These are phyloP conservation scores for Furnarius figulus DNA, from an alignment of 2,113 vertebrate species.

Conservation along the genomic window DNA sequence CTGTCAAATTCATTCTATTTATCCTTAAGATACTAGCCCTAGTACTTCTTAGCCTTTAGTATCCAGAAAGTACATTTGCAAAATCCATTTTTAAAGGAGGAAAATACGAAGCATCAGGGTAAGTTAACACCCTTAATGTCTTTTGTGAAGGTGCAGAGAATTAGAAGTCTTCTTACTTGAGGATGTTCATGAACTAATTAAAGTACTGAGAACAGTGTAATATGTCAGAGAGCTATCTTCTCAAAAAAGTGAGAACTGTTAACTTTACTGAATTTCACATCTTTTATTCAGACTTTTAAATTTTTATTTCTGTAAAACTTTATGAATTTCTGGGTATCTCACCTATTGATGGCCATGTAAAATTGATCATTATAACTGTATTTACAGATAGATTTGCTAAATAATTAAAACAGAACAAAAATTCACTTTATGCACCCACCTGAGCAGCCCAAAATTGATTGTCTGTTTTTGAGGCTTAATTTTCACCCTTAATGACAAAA, in stretches of 20 bases:
- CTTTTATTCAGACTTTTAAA: background rate
- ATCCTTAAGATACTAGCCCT: background rate
- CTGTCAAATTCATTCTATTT: background rate
- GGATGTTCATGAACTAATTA: background rate
- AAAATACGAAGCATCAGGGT: background rate
- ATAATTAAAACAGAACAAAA: background rate
- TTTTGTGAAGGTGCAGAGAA: background rate
- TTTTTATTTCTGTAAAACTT: background rate
- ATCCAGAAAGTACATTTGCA: background rate
- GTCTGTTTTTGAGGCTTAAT: background rate
- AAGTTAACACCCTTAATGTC: background rate
- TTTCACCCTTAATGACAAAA: background rate
- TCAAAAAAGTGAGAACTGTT: background rate
- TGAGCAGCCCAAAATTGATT: background rate
- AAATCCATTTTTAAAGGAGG: background rate
- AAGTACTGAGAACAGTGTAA: background rate
- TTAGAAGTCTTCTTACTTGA: background rate
- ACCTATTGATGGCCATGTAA: background rate
- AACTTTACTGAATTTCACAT: background rate
- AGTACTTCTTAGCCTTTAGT: background rate
- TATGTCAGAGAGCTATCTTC: background rate
- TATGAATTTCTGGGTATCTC: background rate
- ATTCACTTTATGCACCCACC: background rate
- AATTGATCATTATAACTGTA: background rate
- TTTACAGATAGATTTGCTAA: background rate